Evolutionary conservation across 2,113 vertebrate genomes (phyloP).

Genomic region (Platichthys flesus): DNA sequence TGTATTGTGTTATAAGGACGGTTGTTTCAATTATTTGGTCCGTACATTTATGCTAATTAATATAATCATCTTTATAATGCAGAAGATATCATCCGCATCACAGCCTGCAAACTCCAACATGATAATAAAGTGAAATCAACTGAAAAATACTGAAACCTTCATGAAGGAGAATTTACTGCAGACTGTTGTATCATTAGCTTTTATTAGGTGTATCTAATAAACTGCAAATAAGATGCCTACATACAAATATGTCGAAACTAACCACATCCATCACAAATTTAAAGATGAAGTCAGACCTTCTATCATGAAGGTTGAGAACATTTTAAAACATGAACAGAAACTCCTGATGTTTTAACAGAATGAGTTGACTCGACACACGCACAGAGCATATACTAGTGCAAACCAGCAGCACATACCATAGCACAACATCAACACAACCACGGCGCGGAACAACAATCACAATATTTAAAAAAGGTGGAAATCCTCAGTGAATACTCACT

Average conservation of each 20-base stretch:
- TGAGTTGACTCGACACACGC: constrained; percentile 55
- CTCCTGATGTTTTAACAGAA: constrained; percentile 37
- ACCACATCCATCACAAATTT: constrained; percentile 27
- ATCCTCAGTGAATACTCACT: constrained; percentile 84
- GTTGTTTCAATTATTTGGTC: not conserved
- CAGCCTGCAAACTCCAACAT: not conserved
- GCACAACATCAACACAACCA: constrained; percentile 61
- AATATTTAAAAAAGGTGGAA: constrained; percentile 49
- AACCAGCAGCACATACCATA: constrained; percentile 35
- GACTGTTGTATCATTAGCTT: not conserved
- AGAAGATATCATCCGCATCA: not conserved
- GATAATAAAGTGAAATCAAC: not conserved
- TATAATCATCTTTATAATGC: too few species aligned
- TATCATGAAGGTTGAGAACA: constrained; percentile 12
- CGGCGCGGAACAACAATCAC: constrained; percentile 63
- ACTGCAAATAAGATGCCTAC: constrained; percentile 1
- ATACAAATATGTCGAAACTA: constrained; percentile 5
- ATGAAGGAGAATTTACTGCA: not conserved
- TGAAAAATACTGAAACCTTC: not conserved
- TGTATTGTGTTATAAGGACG: not conserved
- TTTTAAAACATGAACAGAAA: constrained; percentile 5
- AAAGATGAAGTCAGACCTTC: constrained; percentile 38
- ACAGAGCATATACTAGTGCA: constrained; percentile 35
- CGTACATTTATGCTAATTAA: not conserved
- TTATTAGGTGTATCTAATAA: not conserved